Percentiles rank a stretch among this genome's conserved stretches.
These are phyloP conservation scores for Tachycineta bicolor DNA, from an alignment of 2,113 vertebrate genomes.

Conservation along the genomic window DNA sequence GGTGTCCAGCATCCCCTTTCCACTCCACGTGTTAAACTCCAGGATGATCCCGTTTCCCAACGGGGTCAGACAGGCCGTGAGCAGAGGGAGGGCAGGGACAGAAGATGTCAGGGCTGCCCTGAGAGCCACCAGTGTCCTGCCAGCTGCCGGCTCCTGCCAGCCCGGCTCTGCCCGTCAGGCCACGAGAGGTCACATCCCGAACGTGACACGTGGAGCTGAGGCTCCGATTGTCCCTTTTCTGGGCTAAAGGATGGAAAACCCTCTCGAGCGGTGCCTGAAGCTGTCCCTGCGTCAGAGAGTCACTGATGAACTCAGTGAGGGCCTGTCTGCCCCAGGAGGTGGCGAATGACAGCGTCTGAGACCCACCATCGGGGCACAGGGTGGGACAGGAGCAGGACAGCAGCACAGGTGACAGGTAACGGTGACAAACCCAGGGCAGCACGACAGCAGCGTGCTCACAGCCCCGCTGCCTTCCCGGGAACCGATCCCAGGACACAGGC, in stretches of 20 bases:
- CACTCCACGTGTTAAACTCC: background rate
- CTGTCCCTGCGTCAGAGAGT: background rate
- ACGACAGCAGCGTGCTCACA: accelerated
- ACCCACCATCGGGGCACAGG: accelerated
- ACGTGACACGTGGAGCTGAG: background rate
- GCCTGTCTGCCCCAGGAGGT: background rate
- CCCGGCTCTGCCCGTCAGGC: background rate
- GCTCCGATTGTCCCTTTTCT: background rate
- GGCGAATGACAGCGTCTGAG: accelerated
- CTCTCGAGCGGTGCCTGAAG: background rate
- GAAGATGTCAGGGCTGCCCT: background rate
- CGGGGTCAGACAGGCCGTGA: accelerated
- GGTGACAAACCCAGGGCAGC: background rate
- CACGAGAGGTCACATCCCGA: background rate
- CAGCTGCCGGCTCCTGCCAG: background rate
- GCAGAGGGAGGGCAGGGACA: background rate
- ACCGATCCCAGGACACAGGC: background rate
- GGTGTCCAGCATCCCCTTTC: background rate
- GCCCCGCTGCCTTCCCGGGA: background rate
- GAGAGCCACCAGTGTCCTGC: background rate
- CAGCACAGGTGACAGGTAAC: background rate
- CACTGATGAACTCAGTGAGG: accelerated
- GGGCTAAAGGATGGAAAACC: background rate
- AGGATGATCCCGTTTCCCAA: background rate
- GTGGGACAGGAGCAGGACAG: background rate